phyloP scores from a whole-genome alignment of 2,888 invertebrate genomes.

The Aspidiotus rigidus region DNA sequence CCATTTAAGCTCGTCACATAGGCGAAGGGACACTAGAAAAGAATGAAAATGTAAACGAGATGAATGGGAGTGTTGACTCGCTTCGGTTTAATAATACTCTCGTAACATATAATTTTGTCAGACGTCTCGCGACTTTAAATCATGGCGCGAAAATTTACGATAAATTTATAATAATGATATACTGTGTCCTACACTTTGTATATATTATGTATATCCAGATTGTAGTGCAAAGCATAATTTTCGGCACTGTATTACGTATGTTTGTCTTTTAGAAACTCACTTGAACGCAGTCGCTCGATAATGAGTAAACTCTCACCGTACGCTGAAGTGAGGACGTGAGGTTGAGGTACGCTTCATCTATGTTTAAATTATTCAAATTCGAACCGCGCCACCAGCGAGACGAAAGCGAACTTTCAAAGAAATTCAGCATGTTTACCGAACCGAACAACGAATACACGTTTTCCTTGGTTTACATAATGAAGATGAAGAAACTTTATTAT shows the following conservation, averaged over 20 bases:
- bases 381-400: constrained; percentile 27
- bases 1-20: constrained; percentile 2
- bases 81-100: no score
- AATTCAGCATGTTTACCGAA: constrained; percentile 15
- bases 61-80: neutral
- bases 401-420: constrained; percentile 25
- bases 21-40: constrained; percentile 20
- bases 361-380: constrained; percentile 36
- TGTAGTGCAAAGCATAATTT: neutral
- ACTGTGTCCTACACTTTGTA: no score
- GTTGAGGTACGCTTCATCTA: constrained; percentile 39
- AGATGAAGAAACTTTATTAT: neutral
- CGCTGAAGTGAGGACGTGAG: constrained; percentile 34
- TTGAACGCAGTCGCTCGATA: constrained; percentile 60
- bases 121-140: no score
- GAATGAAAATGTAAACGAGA: neutral
- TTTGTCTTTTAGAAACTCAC: constrained; percentile 45
- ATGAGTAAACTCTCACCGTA: constrained; percentile 46
- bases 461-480: neutral
- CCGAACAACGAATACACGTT: neutral
- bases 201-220: no score
- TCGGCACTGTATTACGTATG: neutral
- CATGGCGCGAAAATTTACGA: no score
- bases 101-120: no score
- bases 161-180: no score